phyloP scores from a whole-genome alignment of 2,888 invertebrate species.

The Acanthosepion esculentum region DNA sequence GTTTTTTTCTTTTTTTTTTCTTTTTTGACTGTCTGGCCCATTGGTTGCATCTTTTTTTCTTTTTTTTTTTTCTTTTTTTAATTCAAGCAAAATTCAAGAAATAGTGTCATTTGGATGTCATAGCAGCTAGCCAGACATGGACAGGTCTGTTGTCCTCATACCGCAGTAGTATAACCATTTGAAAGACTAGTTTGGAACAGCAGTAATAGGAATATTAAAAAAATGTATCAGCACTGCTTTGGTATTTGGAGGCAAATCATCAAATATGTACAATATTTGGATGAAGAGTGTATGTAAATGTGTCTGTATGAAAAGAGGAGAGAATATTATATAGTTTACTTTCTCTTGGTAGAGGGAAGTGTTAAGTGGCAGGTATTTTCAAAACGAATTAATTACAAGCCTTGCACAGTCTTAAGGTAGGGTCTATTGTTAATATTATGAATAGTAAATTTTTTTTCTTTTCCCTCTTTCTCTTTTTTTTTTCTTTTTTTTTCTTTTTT shows the following conservation, averaged over 20 bases:
- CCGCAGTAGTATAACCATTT: slow-evolving; percentile 33
- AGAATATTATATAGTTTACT: background rate
- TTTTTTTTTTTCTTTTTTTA: background rate
- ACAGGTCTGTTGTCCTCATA: slow-evolving; percentile 21
- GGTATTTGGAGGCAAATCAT: slow-evolving; percentile 23
- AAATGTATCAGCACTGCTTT: slow-evolving; percentile 33
- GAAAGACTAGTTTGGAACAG: slow-evolving; percentile 33
- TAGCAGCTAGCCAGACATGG: slow-evolving; percentile 23
- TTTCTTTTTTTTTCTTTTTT: too few relatives aligned
- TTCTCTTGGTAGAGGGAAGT: background rate
- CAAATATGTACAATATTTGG: background rate
- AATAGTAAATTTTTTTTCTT: background rate
- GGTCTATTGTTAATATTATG: background rate
- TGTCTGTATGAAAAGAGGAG: slow-evolving; percentile 8
- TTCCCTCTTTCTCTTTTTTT: background rate
- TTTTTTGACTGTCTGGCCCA: slow-evolving; percentile 10
- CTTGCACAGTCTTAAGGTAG: slow-evolving; percentile 10
- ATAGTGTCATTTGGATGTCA: slow-evolving; percentile 14
- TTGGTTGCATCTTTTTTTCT: background rate
- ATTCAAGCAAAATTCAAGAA: slow-evolving; percentile 33
- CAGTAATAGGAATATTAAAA: background rate
- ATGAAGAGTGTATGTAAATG: background rate
- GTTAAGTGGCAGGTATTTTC: slow-evolving; percentile 6
- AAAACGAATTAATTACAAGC: background rate
- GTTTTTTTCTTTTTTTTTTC: background rate